Evolutionary conservation across 92 coral and sea anemone genomes (phyloP), one percentile per base, ranked within the genome.

Genomic region (Epizoanthus illoricatus): DNA sequence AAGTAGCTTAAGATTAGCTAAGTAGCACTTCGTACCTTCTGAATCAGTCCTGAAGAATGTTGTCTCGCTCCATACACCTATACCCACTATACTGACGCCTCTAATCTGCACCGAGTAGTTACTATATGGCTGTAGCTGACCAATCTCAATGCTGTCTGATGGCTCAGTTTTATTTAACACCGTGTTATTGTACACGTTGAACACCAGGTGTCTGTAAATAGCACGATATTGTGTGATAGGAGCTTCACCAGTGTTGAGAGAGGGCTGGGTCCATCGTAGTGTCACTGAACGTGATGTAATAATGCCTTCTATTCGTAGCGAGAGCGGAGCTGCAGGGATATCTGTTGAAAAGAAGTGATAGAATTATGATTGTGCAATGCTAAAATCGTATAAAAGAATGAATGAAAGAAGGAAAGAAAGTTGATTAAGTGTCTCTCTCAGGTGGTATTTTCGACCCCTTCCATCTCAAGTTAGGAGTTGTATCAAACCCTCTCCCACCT

Each of bases 61-160:
- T 16, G 71, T 55, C 6, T 7, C 18, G 69, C 89, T 85, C 92
- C 92, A 89, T 24, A 73, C 49, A 21, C 92, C 92, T 5, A 45
- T n/a, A 13, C 92, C 92, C 21, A 89, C 80, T 3, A n/a, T 16
- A 62, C 92, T 89, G 19, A 81, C 40, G 47, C 84, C 87, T 45
- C 79, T 76, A 16, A 89, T 65, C 18, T 80, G 64, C 21, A 89
- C 69, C n/a, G 73, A 58, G 65, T 89, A 89, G 55, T 70, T 61
- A 39, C 89, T 89, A 79, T 79, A 80, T 13, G 64, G 69, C 7
- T 71, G 21, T 2, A 89, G 81, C 58, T 70, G 49, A 7, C 71
- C 65, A 17, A 62, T 73, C 17, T 18, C 20, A 11, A 71, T 57
- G 13, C 42, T 80, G n/a, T 39, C 69, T 11, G 17, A 9, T 6